These are phyloP conservation scores for Eupithecia inturbata DNA, from an alignment of 2,888 invertebrate species.

Conservation along the genomic window DNA sequence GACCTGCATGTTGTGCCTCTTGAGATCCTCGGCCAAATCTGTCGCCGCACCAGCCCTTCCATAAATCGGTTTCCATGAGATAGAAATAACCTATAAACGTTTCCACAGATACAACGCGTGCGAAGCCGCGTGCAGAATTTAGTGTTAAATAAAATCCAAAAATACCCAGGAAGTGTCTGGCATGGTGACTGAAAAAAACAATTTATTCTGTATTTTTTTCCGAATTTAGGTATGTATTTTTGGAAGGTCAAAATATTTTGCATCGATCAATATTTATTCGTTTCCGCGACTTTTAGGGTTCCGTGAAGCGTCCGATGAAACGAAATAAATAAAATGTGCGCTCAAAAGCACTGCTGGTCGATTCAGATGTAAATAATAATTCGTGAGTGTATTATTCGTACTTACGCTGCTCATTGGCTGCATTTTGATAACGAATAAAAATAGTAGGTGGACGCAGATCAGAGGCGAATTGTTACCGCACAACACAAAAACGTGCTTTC, in stretches of 20 bases:
- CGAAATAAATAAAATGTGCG: neutral
- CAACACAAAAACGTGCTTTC: no score
- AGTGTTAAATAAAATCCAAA: neutral
- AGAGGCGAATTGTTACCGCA: no score
- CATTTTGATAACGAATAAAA: no score
- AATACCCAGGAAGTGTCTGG: constrained; percentile 33
- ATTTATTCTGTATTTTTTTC: constrained; percentile 35
- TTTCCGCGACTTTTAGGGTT: constrained; percentile 43
- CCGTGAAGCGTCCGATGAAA: constrained; percentile 5
- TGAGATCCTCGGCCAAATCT: no score
- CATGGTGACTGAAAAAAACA: constrained; percentile 28
- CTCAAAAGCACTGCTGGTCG: neutral
- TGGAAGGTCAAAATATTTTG: constrained; percentile 45
- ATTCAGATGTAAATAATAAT: no score
- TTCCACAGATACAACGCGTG: neutral
- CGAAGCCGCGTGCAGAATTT: neutral
- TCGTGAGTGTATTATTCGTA: no score
- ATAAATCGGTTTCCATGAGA: neutral
- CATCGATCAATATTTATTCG: constrained; percentile 42
- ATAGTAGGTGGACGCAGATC: no score
- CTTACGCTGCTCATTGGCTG: no score
- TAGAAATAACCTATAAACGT: neutral
- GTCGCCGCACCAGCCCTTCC: no score
- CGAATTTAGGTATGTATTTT: constrained; percentile 30
- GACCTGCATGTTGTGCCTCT: no score